A percentile compares a stretch with the other conserved stretches of the same genome.
Evolutionary conservation across 1,140 invertebrate species (phyloP).

Genomic region (Goniozus legneri): DNA sequence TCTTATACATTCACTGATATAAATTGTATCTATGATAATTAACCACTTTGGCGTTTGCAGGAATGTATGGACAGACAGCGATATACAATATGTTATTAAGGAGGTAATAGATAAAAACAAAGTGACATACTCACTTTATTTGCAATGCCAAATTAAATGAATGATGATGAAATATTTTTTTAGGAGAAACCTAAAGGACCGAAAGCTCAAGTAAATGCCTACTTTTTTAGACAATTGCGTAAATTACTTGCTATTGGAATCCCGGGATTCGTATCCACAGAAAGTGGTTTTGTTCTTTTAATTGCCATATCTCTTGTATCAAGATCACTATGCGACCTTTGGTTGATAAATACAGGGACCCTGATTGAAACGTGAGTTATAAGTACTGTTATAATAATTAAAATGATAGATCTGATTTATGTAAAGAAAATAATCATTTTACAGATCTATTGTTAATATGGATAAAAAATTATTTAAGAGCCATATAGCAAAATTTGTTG

Average conservation of each 20-base stretch:
- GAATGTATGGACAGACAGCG: constrained; percentile 48
- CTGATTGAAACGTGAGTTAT: constrained; percentile 79
- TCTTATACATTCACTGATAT: constrained; percentile 2
- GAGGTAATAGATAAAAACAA: constrained; percentile 47
- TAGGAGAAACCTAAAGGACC: constrained; percentile 62
- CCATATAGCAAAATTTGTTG: constrained; percentile 73
- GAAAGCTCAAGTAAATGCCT: constrained; percentile 82
- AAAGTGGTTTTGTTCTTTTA: constrained; percentile 75
- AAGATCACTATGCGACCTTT: constrained; percentile 92
- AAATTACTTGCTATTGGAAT: constrained; percentile 79
- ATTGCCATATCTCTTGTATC: constrained; percentile 80
- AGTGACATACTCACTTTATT: constrained; percentile 7
- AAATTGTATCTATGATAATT: constrained; percentile 2
- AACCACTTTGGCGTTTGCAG: constrained; percentile 22
- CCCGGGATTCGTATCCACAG: constrained; percentile 70
- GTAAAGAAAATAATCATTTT: constrained; percentile 45
- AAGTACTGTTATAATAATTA: constrained; percentile 8
- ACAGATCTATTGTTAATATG: constrained; percentile 90
- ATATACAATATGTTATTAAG: constrained; percentile 74
- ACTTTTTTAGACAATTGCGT: constrained; percentile 77
- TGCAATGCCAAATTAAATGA: constrained; percentile 3
- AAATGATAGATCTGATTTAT: constrained; percentile 10
- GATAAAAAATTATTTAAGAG: constrained; percentile 72
- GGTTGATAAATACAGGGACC: constrained; percentile 93
- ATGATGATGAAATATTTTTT: constrained; percentile 1